These are phyloP conservation scores for Tokudaia muenninki DNA, from an alignment of 2,797 vertebrate genomes.

Conservation along the genomic window DNA sequence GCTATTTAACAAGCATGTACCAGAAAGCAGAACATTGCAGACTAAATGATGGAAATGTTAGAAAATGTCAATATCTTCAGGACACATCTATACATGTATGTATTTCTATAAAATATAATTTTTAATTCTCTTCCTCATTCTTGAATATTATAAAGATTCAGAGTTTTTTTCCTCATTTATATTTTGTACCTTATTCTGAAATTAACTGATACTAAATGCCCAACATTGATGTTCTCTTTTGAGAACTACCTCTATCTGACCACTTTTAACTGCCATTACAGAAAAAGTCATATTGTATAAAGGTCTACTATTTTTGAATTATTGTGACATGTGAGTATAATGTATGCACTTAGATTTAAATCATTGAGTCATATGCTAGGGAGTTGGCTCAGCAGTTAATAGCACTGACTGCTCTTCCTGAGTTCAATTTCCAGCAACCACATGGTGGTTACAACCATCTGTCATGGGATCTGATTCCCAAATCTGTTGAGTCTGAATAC, in stretches of 20 bases:
- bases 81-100: not conserved
- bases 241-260: not conserved
- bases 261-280: not conserved
- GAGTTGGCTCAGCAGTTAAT: not conserved
- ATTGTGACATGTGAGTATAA: not conserved
- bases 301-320: not conserved
- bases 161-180: not conserved
- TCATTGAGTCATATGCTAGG: not conserved
- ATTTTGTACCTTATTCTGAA: not conserved
- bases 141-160: not conserved
- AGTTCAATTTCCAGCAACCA: not conserved
- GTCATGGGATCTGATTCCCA: not conserved
- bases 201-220: not conserved
- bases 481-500: not conserved
- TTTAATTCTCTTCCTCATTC: conserved; percentile 47
- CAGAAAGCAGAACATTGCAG: conserved; percentile 57
- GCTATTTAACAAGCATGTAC: conserved; percentile 61
- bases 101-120: conserved; percentile 48
- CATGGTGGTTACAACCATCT: not conserved
- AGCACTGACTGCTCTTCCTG: not conserved
- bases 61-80: conserved; percentile 40
- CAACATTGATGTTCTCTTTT: not conserved
- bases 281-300: not conserved
- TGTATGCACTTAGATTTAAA: not conserved
- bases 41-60: conserved; percentile 32